Evolutionary conservation across 2,113 vertebrate species (phyloP).

Genomic region (Pterocles burchelli): DNA sequence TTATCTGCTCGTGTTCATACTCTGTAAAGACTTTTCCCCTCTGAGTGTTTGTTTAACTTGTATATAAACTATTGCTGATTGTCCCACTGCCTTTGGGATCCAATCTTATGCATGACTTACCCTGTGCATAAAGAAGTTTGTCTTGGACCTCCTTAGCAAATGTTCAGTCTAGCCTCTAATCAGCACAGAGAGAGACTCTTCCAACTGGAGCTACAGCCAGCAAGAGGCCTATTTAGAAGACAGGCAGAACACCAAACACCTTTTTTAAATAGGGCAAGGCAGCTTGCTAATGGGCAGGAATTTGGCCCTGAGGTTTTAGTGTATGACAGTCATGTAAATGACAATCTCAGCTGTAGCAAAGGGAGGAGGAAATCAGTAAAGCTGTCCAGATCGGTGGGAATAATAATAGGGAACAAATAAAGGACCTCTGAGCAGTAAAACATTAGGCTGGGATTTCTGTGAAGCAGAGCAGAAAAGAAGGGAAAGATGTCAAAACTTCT

Average conservation of each 20-base stretch:
- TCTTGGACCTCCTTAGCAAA: constrained; percentile 58
- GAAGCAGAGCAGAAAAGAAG: neutral
- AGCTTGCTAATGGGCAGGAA: constrained; percentile 56
- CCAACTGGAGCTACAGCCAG: constrained; percentile 37
- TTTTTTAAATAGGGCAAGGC: constrained; percentile 43
- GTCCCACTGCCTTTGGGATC: constrained; percentile 45
- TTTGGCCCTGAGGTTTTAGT: neutral
- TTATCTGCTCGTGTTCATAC: constrained; percentile 33
- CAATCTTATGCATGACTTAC: constrained; percentile 59
- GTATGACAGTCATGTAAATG: neutral
- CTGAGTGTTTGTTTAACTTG: constrained; percentile 23
- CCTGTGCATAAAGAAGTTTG: constrained; percentile 49
- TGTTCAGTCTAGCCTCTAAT: constrained; percentile 41
- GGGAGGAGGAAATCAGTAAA: constrained; percentile 1
- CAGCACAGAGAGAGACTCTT: constrained; percentile 4
- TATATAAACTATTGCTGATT: constrained; percentile 52
- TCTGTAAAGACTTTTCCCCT: neutral
- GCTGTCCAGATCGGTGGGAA: neutral
- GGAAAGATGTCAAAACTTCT: neutral
- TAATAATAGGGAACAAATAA: constrained; percentile 6
- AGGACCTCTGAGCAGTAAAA: neutral
- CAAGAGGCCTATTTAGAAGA: constrained; percentile 54
- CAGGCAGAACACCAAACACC: neutral
- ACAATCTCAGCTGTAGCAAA: neutral
- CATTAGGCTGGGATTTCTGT: neutral